Evolutionary conservation across 2,113 vertebrate genomes (phyloP).

Genomic region (Parus major): DNA sequence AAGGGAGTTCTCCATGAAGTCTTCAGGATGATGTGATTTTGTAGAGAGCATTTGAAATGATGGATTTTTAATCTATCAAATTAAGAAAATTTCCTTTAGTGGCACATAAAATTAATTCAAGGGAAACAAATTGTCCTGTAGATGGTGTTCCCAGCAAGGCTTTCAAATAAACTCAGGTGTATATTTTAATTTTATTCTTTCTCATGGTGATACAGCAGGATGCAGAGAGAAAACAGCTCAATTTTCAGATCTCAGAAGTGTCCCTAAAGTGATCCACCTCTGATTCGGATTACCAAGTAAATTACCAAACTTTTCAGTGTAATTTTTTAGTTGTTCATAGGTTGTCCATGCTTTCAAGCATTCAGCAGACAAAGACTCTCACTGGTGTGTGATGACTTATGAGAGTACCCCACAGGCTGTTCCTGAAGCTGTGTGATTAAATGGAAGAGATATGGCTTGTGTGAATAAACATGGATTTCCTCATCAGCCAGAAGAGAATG

Average conservation of each 20-base stretch:
- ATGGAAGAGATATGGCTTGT: background rate
- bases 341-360: background rate
- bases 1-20: background rate
- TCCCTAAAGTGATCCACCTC: background rate
- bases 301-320: background rate
- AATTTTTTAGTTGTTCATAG: background rate
- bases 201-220: background rate
- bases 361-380: background rate
- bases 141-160: background rate
- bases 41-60: background rate
- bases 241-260: background rate
- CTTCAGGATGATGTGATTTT: background rate
- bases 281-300: background rate
- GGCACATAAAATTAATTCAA: background rate
- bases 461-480: background rate
- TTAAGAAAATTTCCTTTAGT: background rate
- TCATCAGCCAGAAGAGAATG: background rate
- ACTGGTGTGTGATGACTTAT: background rate
- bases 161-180: background rate
- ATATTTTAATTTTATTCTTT: background rate
- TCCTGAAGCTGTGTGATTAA: background rate
- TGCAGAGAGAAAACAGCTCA: background rate
- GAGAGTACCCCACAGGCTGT: background rate
- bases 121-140: background rate
- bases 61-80: background rate